Base-by-base conservation (phyloP, 1,140 invertebrate species). In the Pemphigus obesinymphae region DNA sequence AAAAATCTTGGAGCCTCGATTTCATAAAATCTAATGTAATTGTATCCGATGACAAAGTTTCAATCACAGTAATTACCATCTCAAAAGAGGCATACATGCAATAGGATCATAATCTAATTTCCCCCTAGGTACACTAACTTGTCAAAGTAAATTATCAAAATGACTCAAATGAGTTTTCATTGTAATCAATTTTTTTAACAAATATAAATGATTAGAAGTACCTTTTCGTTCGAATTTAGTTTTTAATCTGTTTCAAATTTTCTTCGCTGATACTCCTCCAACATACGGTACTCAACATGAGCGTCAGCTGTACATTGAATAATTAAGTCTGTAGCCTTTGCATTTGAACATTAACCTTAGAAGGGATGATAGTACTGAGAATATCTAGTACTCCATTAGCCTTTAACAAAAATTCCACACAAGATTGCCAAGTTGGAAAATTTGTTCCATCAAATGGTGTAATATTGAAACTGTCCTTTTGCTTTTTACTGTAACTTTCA, bases 171-270 rank as follows among this genome's bases (percentile, higher is more conserved):
- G 26, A 61, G 58, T 61, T 20, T 66, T 63, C 58, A 63, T 63
- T 63, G 58, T 63, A 63, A 63, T 63, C 58, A 63, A 63, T 63
- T 63, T 63, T 34, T 63, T 63, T 63, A 63, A 63, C 20, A 63
- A 63, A 63, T 63, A 63, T 63, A 63, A 63, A 63, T 26, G 58
- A 63, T 26, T 63, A 63, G 58, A 63, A 11, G 58, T 63, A 63
- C 58, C 58, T 31, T 63, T 63, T 63, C 58, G 58, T 63, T 63
- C 58, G 58, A 31, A 31, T 63, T 8, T 63, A n/a, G 50, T 53
- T 63, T 63, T 63, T 63, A 31, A 31, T 63, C 13, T 63, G 29
- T 63, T 63, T 26, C 58, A 63, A 26, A 63, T 63, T 26, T 63
- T 26, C 58, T 63, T 63, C 20, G 58, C 58, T 63, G 58, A 63